Base-by-base conservation (phyloP, 2,113 vertebrate species). In the Labeo rohita region DNA sequence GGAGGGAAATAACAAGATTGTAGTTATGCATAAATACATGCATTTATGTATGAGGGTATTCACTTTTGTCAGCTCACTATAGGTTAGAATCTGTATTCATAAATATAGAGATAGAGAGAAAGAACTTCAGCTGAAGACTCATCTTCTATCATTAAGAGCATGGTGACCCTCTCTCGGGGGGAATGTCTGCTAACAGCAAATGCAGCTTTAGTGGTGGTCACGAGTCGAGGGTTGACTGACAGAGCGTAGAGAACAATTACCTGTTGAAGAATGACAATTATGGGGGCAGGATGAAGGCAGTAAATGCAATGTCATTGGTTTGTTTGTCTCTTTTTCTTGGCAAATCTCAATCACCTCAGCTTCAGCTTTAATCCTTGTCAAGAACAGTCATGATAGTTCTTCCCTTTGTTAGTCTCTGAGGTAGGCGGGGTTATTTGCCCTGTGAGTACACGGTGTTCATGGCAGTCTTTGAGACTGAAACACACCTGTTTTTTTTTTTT, bases 181-280 rank as follows among this genome's bases (percentile, higher is more conserved):
- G 28, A 68, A 82, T 12, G n/a, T 65, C n/a, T 77, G 49, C 74
- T 49, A 34, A 36, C 78, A 65, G 61, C n/a, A 52, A 18, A 52
- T 73, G 23, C 6, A 3, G 65, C 92, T 85, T 92, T 91, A 88
- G 93, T 89, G 88, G 21, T 74, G 70, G n/a, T n/a, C n/a, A 88
- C 86, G 65, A 89, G 82, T 63, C 87, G 92, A 93, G 93, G 91
- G 94, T 92, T 96, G 96, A 97, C 91, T 95, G 97, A 96, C 96
- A 96, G 95, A 93, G 95, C 94, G 95, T 95, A 96, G 91, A 88
- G 93, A 93, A 93, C 96, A 96, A 97, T 98, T 96, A 89, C 89
- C 91, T 93, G 95, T 96, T 90, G 93, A 89, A 10, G 75, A 87
- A 76, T 88, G 93, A 95, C 63, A 70, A 92, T 94, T 91, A 92